A percentile compares a stretch with the other conserved stretches of the same genome.
Conservation (phyloP, 2,888 invertebrate genomes). For the Leptinotarsa rubiginosa region DNA sequence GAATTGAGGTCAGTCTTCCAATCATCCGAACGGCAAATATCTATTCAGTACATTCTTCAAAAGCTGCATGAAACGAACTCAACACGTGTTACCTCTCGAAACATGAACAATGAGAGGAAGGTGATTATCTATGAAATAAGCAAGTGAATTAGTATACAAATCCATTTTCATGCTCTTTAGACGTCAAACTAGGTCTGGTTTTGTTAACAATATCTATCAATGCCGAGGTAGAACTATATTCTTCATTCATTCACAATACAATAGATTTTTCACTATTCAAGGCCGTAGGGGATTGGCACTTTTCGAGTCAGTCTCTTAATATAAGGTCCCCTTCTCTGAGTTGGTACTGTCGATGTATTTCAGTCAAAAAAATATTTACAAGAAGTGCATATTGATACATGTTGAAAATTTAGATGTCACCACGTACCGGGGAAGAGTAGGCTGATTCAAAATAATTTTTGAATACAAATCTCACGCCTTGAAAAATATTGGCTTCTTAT, state of each 20-base stretch:
- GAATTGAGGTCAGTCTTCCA: no score
- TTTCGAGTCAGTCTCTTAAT: neutral
- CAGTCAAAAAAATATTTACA: neutral
- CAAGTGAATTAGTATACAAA: constrained; percentile 24
- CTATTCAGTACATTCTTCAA: no score
- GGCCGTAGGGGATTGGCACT: neutral
- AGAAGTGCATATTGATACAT: neutral
- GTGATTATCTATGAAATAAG: constrained; percentile 25
- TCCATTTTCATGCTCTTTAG: constrained; percentile 27
- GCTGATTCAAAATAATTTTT: no score
- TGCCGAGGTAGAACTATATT: constrained; percentile 17
- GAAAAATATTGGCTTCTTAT: no score
- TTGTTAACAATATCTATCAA: constrained; percentile 20
- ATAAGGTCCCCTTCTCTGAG: neutral
- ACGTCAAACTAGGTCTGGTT: constrained; percentile 5
- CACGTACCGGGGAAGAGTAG: no score
- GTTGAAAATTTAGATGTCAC: no score
- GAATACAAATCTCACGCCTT: no score
- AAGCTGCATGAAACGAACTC: neutral
- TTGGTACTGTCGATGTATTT: neutral
- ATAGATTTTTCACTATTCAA: constrained; percentile 1
- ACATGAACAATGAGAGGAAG: constrained; percentile 11
- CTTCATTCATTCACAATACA: constrained; percentile 12
- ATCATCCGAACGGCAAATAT: no score
- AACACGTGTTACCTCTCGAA: constrained; percentile 22